Evolutionary conservation across 2,888 invertebrate species (phyloP).

Genomic region (Drosophila emarginata): DNA sequence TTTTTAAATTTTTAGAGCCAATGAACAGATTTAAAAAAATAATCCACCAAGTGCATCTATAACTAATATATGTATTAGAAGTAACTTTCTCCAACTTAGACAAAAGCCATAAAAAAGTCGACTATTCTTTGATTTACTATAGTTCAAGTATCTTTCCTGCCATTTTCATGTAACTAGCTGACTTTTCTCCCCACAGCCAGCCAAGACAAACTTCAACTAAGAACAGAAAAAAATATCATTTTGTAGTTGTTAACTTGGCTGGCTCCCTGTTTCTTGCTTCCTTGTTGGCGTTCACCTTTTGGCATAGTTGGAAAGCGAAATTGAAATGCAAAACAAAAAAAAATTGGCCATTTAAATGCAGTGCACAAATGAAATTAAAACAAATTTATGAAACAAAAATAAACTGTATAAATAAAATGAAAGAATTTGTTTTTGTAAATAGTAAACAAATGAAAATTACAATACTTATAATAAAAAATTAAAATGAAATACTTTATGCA

Average conservation of each 20-base stretch:
- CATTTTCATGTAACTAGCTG: not conserved
- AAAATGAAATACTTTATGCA: not conserved
- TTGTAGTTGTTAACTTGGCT: conserved; percentile 41
- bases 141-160: not conserved
- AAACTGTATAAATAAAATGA: conserved; percentile 8
- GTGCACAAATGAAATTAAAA: conserved; percentile 43
- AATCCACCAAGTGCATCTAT: no score
- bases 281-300: conserved; percentile 23
- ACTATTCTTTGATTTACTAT: not conserved
- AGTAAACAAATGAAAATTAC: not conserved
- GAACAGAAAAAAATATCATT: conserved; percentile 23
- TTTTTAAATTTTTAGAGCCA: no score
- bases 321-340: conserved; percentile 25
- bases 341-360: conserved; percentile 34
- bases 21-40: no score
- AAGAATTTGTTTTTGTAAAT: not conserved
- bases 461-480: not conserved
- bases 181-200: not conserved
- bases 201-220: conserved; percentile 4
- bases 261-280: not conserved
- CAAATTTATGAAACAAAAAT: conserved; percentile 34
- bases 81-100: no score
- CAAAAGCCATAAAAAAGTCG: not conserved
- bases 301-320: conserved; percentile 7
- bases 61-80: not conserved